phyloP scores from a whole-genome alignment of 2,797 vertebrate species.

The Syndactyla subalaris region DNA sequence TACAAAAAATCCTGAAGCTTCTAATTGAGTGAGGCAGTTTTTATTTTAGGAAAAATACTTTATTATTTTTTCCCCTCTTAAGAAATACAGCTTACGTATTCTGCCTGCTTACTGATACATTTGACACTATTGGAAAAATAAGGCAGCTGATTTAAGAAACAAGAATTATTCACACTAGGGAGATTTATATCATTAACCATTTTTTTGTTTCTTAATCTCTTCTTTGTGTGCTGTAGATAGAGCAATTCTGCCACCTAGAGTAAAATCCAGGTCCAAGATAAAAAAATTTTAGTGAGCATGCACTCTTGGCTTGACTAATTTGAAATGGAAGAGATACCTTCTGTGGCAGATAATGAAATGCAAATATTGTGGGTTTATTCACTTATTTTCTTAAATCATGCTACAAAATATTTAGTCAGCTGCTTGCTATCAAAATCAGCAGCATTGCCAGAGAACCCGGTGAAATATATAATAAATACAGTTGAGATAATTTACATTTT shows the following conservation, averaged over 20 bases:
- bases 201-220: slow-evolving; percentile 24
- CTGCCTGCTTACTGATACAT: slow-evolving; percentile 64
- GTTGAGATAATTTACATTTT: slow-evolving; percentile 24
- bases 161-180: slow-evolving; percentile 54
- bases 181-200: slow-evolving; percentile 58
- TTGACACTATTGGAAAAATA: slow-evolving; percentile 69
- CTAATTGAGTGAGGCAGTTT: slow-evolving; percentile 19
- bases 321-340: not conserved
- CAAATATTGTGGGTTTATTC: not conserved
- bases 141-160: slow-evolving; percentile 63
- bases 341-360: not conserved
- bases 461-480: slow-evolving; percentile 2
- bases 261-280: not conserved
- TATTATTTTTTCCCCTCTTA: not conserved
- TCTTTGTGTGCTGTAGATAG: not conserved
- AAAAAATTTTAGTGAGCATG: not conserved
- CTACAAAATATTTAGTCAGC: not conserved
- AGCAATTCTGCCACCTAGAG: slow-evolving; percentile 76
- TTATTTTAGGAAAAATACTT: not conserved
- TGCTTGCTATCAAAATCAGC: not conserved
- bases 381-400: not conserved
- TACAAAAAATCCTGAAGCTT: slow-evolving; percentile 14
- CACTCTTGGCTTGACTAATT: not conserved
- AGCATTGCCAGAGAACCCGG: not conserved
- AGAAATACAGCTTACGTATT: slow-evolving; percentile 28